Evolutionary conservation across 2,888 invertebrate genomes (phyloP).

Genomic region (Muschampia plurimacula): DNA sequence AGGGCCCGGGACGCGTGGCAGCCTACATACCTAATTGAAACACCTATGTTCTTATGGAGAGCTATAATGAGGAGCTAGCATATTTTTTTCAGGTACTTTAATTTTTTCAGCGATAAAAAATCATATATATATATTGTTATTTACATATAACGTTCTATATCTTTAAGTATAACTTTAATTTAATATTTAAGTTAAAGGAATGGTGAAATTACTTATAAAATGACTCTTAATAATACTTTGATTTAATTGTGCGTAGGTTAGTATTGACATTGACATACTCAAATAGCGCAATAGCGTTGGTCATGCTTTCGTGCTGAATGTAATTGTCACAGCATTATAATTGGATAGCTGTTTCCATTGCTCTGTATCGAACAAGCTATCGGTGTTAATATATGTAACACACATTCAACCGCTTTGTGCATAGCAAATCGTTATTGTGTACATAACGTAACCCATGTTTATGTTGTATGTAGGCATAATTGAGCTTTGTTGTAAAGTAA

Average conservation of each 20-base stretch:
- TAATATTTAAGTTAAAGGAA: too few relatives aligned
- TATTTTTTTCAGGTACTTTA: too few relatives aligned
- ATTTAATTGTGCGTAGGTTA: slow-evolving; percentile 55
- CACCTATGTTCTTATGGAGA: too few relatives aligned
- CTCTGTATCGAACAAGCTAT: background rate
- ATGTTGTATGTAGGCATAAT: background rate
- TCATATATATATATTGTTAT: too few relatives aligned
- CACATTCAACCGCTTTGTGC: background rate
- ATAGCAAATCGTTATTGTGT: background rate
- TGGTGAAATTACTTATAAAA: too few relatives aligned
- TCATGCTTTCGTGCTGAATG: background rate
- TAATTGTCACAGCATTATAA: slow-evolving; percentile 23
- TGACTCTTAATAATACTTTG: too few relatives aligned
- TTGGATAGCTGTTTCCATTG: slow-evolving; percentile 16
- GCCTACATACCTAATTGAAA: too few relatives aligned
- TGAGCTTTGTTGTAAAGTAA: background rate
- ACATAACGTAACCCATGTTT: background rate
- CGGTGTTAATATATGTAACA: slow-evolving; percentile 1
- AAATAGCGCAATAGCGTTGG: slow-evolving; percentile 43
- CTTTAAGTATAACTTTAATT: too few relatives aligned
- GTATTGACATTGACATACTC: slow-evolving; percentile 59
- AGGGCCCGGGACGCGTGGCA: too few relatives aligned
- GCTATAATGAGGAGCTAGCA: too few relatives aligned
- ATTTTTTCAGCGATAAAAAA: too few relatives aligned
- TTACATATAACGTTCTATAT: too few relatives aligned